phyloP scores from a whole-genome alignment of 2,113 vertebrate species.

The Panurus biarmicus region DNA sequence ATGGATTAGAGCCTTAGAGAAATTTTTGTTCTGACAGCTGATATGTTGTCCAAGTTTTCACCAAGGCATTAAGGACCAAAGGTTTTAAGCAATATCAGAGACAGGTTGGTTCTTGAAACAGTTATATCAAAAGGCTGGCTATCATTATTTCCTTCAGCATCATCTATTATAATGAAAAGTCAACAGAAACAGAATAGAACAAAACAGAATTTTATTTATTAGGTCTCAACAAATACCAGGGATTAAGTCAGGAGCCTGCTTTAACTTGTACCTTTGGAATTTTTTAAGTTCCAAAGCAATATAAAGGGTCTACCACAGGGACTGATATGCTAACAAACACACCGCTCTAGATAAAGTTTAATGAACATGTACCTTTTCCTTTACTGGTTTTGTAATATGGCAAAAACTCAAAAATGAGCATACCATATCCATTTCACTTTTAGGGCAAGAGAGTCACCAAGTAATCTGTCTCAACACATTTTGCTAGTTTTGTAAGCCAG shows the following conservation, averaged over 20 bases:
- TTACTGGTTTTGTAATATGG: not conserved
- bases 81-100: not conserved
- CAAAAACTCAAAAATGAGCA: not conserved
- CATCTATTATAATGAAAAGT: not conserved
- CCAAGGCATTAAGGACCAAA: not conserved
- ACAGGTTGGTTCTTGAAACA: slow-evolving; percentile 42
- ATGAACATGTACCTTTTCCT: not conserved
- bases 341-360: not conserved
- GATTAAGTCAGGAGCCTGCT: slow-evolving; percentile 4
- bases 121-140: not conserved
- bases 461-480: not conserved
- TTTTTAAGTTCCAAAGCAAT: not conserved
- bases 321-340: not conserved
- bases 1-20: not conserved
- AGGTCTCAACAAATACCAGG: not conserved
- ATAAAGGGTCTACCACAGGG: not conserved
- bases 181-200: too few species aligned
- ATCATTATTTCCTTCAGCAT: not conserved
- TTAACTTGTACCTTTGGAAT: slow-evolving; percentile 14
- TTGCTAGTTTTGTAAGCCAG: not conserved
- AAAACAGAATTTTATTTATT: slow-evolving; percentile 18
- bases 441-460: not conserved
- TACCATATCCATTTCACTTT: not conserved
- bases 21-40: not conserved
- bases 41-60: not conserved